Evolutionary conservation across 2,113 vertebrate species (phyloP).

Genomic region (Elephas maximus): DNA sequence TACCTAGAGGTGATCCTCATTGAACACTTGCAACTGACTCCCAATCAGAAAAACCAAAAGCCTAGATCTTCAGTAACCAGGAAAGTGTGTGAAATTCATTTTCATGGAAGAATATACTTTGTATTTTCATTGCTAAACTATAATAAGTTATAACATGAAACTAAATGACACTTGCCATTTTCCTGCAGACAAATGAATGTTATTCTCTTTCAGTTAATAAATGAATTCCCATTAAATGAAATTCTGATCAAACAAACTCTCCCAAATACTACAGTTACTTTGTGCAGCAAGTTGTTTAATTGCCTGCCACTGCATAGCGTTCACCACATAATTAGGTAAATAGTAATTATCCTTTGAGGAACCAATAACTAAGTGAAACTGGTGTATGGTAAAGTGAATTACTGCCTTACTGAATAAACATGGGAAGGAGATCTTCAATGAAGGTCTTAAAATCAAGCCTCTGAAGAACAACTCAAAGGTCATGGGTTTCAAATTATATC

Average conservation of each 20-base stretch:
- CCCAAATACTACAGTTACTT: constrained; percentile 51
- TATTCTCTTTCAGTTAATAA: constrained; percentile 2
- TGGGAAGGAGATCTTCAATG: constrained; percentile 27
- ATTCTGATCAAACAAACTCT: constrained; percentile 55
- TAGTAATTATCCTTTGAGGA: constrained; percentile 84
- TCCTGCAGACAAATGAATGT: background rate
- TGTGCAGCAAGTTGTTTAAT: constrained; percentile 80
- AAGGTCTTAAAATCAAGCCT: constrained; percentile 53
- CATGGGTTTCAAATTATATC: background rate
- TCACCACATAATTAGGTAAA: constrained; percentile 87
- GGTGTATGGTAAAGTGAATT: constrained; percentile 69
- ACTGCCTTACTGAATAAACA: constrained; percentile 44
- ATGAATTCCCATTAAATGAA: constrained; percentile 62
- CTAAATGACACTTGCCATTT: constrained; percentile 61
- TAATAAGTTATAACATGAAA: constrained; percentile 55
- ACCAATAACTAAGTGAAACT: constrained; percentile 76
- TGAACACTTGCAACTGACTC: background rate
- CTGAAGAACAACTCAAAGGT: background rate
- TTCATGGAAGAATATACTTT: background rate
- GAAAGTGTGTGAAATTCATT: constrained; percentile 43
- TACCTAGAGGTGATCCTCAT: background rate
- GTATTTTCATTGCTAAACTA: background rate
- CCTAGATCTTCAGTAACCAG: background rate
- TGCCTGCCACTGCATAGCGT: constrained; percentile 79
- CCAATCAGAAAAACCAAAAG: background rate